Evolutionary conservation across 2,113 vertebrate species (phyloP).

Genomic region (Accipiter virgatus): DNA sequence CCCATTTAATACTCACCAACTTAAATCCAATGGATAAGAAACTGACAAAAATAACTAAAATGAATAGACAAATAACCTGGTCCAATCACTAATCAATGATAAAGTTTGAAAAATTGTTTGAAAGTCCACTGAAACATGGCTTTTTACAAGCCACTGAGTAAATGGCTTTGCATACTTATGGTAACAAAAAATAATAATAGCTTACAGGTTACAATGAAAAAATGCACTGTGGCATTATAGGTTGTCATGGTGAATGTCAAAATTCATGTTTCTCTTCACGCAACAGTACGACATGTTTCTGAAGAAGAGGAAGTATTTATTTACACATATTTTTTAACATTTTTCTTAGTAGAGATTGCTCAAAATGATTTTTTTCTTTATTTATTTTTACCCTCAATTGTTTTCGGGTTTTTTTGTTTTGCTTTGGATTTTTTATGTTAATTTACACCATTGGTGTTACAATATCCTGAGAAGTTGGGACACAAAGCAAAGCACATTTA

Average conservation of each 20-base stretch:
- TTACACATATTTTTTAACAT: neutral
- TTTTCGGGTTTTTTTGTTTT: neutral
- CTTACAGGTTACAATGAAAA: neutral
- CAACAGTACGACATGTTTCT: neutral
- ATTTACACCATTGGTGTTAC: neutral
- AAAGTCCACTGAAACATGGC: neutral
- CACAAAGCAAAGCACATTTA: neutral
- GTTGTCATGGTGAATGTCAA: neutral
- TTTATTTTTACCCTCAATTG: neutral
- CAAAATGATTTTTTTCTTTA: neutral
- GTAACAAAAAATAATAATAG: neutral
- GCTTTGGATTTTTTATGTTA: neutral
- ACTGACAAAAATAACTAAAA: neutral
- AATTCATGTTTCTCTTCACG: neutral
- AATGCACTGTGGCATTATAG: neutral
- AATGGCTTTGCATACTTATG: neutral
- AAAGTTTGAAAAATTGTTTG: neutral
- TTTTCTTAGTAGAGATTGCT: neutral
- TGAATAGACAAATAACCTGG: neutral
- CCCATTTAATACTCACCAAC: neutral
- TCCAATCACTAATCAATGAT: neutral
- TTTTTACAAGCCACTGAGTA: neutral
- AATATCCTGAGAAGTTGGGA: neutral
- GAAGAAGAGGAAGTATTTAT: neutral
- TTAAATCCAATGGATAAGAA: neutral